Evolutionary conservation across 2,797 vertebrate species (phyloP), one percentile per base, ranked within the genome.

Genomic region (Coregonus suidteri): DNA sequence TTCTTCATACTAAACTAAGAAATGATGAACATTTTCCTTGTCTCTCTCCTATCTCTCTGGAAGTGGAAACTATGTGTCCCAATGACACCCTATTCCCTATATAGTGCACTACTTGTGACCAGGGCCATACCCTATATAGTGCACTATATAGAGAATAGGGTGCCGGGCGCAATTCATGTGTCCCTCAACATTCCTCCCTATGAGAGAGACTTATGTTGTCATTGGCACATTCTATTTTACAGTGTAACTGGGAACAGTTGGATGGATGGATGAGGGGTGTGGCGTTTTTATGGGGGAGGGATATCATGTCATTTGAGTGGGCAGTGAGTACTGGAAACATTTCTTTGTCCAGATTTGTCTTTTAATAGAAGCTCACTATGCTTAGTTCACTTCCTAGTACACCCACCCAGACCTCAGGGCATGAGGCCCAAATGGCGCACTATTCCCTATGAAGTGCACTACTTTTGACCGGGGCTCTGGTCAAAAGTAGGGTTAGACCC

Each of bases 291-390:
- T 71, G 70, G 20, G 70, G 30, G 65, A 30, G 25, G 15, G 14
- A 68, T 11, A 34, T 53, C 73, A 41, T 54, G 68, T 77, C 66
- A 69, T 71, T 37, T 69, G 66, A 76, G 52, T 69, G 20, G 31
- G 74, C 73, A 37, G 14, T 16, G 7, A 53, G 53, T 35, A 71
- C 35, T 62, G 68, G 75, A 59, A 47, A 54, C 75, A 35, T 76
- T 68, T 54, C 51, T 76, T 67, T 76, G 75, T 54, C 65, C 74
- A 52, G 20, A 13, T 51, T 54, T 67, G 65, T 34, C 52, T 77
- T 69, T 75, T 47, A 75, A 67, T 69, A 51, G 75, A 76, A 31
- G 4, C 18, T 51, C 31, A 11, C 25, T 20, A 11, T 20, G 20
- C 25, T 56, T 52, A 75, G 51, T 18, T 69, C 4, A 25, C 25